phyloP scores from a whole-genome alignment of 2,113 vertebrate genomes.

The Argyrosomus japonicus region DNA sequence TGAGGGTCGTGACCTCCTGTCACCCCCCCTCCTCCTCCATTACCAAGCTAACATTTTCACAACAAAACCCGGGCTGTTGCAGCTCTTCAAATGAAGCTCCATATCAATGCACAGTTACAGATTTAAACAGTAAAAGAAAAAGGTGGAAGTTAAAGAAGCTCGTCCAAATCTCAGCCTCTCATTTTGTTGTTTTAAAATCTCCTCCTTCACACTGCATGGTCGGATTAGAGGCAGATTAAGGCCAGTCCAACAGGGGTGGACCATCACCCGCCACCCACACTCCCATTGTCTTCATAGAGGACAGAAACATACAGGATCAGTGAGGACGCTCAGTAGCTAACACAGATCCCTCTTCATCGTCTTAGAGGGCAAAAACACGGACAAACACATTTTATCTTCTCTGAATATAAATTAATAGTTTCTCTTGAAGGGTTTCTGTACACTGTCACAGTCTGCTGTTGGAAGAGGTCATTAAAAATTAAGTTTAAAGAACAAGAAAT shows the following conservation, averaged over 20 bases:
- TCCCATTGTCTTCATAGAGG: conserved; percentile 17
- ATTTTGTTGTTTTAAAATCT: neutral
- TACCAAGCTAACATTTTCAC: conserved; percentile 32
- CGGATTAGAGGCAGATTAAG: conserved; percentile 75
- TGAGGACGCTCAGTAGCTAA: neutral
- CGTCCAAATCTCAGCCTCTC: neutral
- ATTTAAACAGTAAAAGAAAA: neutral
- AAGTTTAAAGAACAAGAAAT: neutral
- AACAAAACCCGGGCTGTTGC: conserved; percentile 12
- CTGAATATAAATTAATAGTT: too few relatives aligned
- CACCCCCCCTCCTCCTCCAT: conserved; percentile 46
- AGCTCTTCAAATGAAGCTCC: neutral
- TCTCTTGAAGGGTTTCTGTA: neutral
- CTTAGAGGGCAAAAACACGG: neutral
- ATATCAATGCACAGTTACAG: neutral
- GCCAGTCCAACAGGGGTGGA: conserved; percentile 20
- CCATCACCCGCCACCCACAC: conserved; percentile 23
- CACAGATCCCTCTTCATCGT: neutral
- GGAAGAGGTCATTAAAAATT: neutral
- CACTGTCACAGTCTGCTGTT: too few relatives aligned
- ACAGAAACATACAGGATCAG: neutral
- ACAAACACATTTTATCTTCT: neutral
- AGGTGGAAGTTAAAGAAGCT: neutral
- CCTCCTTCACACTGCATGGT: conserved; percentile 6
- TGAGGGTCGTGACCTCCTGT: conserved; percentile 73